A percentile compares a stretch with the other conserved stretches of the same genome.
These are phyloP conservation scores for Euphonia xanthogaster DNA, from an alignment of 2,797 vertebrate genomes.

Conservation along the genomic window DNA sequence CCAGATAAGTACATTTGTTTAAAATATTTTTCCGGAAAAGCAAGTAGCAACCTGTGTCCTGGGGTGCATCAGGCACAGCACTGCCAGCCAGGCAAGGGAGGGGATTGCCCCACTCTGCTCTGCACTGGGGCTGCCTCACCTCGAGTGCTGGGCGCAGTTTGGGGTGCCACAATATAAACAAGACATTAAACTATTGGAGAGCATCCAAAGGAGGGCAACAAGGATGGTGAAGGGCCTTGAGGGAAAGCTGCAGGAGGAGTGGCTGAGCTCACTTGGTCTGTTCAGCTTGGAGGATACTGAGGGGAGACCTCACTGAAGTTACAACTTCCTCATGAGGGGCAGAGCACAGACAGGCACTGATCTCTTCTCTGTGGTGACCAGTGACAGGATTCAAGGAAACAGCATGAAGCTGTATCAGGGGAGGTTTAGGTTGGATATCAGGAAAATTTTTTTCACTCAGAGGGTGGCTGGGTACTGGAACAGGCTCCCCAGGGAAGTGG, in stretches of 20 bases:
- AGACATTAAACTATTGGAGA: fast-evolving
- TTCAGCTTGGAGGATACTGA: not conserved
- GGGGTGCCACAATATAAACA: not conserved
- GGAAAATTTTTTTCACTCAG: not conserved
- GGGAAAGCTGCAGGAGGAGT: fast-evolving
- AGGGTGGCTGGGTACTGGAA: fast-evolving
- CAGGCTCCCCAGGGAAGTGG: not conserved
- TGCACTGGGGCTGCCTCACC: fast-evolving
- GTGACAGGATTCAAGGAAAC: not conserved
- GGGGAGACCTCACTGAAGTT: fast-evolving
- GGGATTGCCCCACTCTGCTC: not conserved
- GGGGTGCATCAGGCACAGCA: not conserved
- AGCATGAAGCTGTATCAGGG: not conserved
- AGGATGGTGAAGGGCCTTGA: fast-evolving
- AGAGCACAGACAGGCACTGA: not conserved
- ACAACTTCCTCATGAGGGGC: fast-evolving
- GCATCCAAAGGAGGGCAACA: fast-evolving
- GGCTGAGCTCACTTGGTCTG: not conserved
- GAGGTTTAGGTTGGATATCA: too few species aligned
- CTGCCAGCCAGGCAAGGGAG: fast-evolving
- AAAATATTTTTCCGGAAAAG: not conserved
- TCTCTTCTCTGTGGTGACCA: not conserved
- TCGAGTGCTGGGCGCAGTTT: fast-evolving
- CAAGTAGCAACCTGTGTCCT: not conserved
- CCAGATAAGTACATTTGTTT: not conserved